Evolutionary conservation across 2,888 invertebrate genomes (phyloP).

Genomic region (Sarcophaga carnaria): DNA sequence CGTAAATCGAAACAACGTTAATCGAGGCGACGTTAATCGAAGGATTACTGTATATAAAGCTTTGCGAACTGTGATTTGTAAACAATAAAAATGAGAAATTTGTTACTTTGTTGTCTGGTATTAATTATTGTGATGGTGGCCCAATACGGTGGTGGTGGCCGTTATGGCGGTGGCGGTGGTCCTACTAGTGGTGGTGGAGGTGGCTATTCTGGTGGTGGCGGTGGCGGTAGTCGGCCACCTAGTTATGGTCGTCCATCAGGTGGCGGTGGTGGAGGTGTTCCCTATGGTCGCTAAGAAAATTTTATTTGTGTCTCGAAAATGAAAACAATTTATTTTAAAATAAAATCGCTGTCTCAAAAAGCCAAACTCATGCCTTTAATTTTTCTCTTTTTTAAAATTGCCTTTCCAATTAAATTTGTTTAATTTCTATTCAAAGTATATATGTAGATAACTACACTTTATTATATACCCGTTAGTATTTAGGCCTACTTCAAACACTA

Average conservation of each 20-base stretch:
- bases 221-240: constrained; percentile 16
- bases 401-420: no score
- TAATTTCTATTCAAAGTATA: no score
- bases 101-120: constrained; percentile 41
- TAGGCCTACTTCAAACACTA: no score
- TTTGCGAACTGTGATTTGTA: background rate
- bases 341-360: background rate
- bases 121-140: constrained; percentile 53
- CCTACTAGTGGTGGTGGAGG: constrained; percentile 37
- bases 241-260: constrained; percentile 46
- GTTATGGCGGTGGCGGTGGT: constrained; percentile 31
- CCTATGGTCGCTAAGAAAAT: background rate
- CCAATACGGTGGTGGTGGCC: constrained; percentile 52
- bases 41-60: constrained; percentile 42
- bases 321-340: background rate
- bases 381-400: no score
- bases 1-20: no score
- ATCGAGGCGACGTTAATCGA: no score
- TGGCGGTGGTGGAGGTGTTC: constrained; percentile 33
- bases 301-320: background rate
- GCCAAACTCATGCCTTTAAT: background rate
- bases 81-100: constrained; percentile 42
- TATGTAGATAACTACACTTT: no score
- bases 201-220: constrained; percentile 23
- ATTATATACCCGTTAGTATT: no score